Percentiles rank a stretch among this genome's conserved stretches.
Evolutionary conservation across 2,888 invertebrate species (phyloP).

Genomic region (Drosophila neonasuta): DNA sequence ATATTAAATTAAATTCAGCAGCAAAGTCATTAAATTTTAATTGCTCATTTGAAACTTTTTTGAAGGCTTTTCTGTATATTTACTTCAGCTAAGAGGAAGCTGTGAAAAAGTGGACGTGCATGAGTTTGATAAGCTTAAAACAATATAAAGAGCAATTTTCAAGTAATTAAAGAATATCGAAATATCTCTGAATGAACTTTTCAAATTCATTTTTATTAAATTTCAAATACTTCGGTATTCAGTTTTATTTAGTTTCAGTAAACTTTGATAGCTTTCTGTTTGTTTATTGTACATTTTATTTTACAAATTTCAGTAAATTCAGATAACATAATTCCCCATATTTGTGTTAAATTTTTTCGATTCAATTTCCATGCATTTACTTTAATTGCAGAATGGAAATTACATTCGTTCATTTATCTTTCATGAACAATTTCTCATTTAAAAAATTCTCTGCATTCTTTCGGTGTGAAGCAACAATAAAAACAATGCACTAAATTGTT

Average conservation of each 20-base stretch:
- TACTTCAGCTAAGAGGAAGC: neutral
- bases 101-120: conserved; percentile 7
- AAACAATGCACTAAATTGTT: conserved; percentile 33
- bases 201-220: neutral
- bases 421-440: conserved; percentile 25
- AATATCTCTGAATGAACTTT: neutral
- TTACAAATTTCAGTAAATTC: neutral
- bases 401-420: conserved; percentile 15
- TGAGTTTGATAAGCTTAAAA: conserved; percentile 27
- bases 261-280: neutral
- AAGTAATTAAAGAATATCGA: conserved; percentile 15
- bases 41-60: conserved; percentile 57
- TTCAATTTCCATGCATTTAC: neutral
- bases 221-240: neutral
- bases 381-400: conserved; percentile 9
- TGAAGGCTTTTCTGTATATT: conserved; percentile 2
- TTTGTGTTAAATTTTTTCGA: neutral
- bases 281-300: neutral
- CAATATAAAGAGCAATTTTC: conserved; percentile 15
- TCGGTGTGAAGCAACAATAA: conserved; percentile 1
- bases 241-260: neutral
- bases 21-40: conserved; percentile 54
- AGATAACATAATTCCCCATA: neutral
- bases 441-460: conserved; percentile 23
- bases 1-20: conserved; percentile 55